Evolutionary conservation across 2,797 vertebrate species (phyloP).

Genomic region (Rhynchonycteris naso): DNA sequence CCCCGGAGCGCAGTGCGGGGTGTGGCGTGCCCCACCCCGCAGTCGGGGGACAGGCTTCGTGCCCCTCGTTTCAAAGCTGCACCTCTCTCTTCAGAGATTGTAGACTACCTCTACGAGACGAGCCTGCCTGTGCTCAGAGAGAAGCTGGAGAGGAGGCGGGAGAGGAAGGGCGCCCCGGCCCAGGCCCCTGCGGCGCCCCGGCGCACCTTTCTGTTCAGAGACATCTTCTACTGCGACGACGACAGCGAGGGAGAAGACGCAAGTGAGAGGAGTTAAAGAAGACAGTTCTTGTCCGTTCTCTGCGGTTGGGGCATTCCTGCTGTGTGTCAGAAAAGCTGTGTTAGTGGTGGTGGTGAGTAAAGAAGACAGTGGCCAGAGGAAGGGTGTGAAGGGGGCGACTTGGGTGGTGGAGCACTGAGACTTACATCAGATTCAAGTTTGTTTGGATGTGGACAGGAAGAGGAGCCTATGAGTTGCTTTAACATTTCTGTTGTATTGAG

Average conservation of each 20-base stretch:
- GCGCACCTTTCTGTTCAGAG: conserved; percentile 76
- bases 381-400: fast-evolving
- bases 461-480: not conserved
- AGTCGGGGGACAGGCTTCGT: not conserved
- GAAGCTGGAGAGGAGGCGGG: conserved; percentile 59
- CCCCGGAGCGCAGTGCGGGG: too few species aligned
- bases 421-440: not conserved
- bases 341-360: not conserved
- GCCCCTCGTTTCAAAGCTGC: not conserved
- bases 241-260: conserved; percentile 66
- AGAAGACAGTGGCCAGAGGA: not conserved
- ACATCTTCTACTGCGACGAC: conserved; percentile 79
- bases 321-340: conserved; percentile 5
- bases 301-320: not conserved
- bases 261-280: not conserved
- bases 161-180: not conserved
- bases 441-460: not conserved
- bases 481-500: not conserved
- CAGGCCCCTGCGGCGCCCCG: conserved; percentile 57
- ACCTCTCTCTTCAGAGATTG: conserved; percentile 85
- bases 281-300: fast-evolving
- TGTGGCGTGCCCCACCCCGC: too few species aligned
- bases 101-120: conserved; percentile 86
- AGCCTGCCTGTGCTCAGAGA: conserved; percentile 85
- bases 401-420: not conserved